phyloP scores from a whole-genome alignment of 2,888 invertebrate genomes.

The Meteorus colon region DNA sequence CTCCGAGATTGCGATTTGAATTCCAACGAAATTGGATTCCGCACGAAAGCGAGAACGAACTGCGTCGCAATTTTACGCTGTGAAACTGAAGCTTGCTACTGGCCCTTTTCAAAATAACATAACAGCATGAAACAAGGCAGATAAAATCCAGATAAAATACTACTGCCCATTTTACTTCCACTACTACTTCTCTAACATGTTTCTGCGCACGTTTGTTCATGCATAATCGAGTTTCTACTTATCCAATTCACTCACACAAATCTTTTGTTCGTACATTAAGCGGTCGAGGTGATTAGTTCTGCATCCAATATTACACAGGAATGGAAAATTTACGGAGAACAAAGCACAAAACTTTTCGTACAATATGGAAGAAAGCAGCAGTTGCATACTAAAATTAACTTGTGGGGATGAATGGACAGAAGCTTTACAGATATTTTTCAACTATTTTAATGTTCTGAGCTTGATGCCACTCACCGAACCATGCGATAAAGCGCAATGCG shows the following conservation, averaged over 20 bases:
- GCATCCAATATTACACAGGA: not conserved
- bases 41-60: conserved; percentile 45
- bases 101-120: conserved; percentile 41
- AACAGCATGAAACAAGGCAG: conserved; percentile 45
- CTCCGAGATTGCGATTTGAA: conserved; percentile 41
- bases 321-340: not conserved
- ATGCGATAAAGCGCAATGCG: not conserved
- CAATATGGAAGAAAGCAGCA: not conserved
- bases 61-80: conserved; percentile 37
- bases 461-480: not conserved
- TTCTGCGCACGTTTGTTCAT: conserved; percentile 1
- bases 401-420: not conserved
- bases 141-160: conserved; percentile 28
- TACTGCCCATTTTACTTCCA: not conserved
- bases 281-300: conserved; percentile 5
- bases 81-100: not conserved
- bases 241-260: not conserved
- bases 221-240: conserved; percentile 4
- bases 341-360: not conserved
- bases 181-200: not conserved
- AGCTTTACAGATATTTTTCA: not conserved
- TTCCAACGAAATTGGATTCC: conserved; percentile 51
- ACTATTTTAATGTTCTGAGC: not conserved
- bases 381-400: not conserved
- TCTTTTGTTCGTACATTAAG: not conserved